phyloP scores from a whole-genome alignment of 2,113 vertebrate genomes.

The Dendrocopos noguchii region DNA sequence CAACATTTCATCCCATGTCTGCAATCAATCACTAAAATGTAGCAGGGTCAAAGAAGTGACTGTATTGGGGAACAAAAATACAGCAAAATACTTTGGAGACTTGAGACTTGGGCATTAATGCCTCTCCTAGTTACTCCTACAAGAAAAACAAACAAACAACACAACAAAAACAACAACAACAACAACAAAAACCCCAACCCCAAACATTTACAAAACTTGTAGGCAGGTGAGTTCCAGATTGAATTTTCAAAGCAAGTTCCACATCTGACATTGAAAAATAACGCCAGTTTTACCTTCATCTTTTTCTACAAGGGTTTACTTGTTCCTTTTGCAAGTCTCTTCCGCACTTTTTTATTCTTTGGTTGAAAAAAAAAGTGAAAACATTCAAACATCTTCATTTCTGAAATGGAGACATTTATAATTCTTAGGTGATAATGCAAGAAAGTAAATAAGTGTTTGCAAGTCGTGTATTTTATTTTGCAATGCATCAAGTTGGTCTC shows the following conservation, averaged over 20 bases:
- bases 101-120: slow-evolving; percentile 50
- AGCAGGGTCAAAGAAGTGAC: slow-evolving; percentile 60
- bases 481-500: neutral
- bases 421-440: slow-evolving; percentile 32
- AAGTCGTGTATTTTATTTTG: neutral
- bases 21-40: slow-evolving; percentile 73
- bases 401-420: neutral
- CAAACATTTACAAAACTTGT: slow-evolving; percentile 37
- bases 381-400: neutral
- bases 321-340: neutral
- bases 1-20: slow-evolving; percentile 38
- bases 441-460: slow-evolving; percentile 40
- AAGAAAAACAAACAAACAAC: neutral
- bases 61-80: slow-evolving; percentile 38
- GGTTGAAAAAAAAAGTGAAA: neutral
- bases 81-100: slow-evolving; percentile 51
- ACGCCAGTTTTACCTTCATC: neutral
- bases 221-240: neutral
- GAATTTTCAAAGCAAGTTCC: neutral
- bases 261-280: neutral
- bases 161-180: neutral
- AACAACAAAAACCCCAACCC: too few species aligned
- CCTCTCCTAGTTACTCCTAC: slow-evolving; percentile 70
- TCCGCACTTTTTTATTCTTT: neutral
- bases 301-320: neutral